Conservation (phyloP, 2,888 invertebrate species). For the Bembecia ichneumoniformis region DNA sequence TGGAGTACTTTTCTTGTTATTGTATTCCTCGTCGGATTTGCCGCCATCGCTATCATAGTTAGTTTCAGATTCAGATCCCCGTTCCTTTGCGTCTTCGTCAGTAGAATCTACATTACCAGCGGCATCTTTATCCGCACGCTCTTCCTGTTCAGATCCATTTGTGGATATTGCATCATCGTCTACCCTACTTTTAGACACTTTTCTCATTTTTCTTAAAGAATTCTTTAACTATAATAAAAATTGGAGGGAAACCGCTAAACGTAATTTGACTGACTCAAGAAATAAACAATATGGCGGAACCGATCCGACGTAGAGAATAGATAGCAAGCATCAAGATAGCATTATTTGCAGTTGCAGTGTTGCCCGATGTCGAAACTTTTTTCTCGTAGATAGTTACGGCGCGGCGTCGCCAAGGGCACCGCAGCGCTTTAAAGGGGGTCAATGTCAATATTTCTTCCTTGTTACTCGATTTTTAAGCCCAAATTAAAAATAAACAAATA, state of each 20-base stretch:
- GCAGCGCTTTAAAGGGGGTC: too few species aligned
- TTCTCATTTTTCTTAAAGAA: slow-evolving; percentile 41
- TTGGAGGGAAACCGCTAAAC: slow-evolving; percentile 6
- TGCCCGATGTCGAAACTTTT: too few species aligned
- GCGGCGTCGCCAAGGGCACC: too few species aligned
- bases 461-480: too few species aligned
- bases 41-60: slow-evolving; percentile 21
- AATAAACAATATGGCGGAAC: too few species aligned
- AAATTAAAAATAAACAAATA: too few species aligned
- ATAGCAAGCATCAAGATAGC: too few species aligned
- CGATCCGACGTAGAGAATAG: too few species aligned
- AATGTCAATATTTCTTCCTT: too few species aligned
- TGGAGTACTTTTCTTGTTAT: slow-evolving; percentile 13
- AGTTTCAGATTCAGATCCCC: slow-evolving; percentile 16
- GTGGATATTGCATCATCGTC: slow-evolving; percentile 63
- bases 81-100: slow-evolving; percentile 9
- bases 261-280: too few species aligned
- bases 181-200: slow-evolving; percentile 55
- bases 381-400: too few species aligned
- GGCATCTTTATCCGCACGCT: slow-evolving; percentile 13
- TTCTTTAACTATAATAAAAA: slow-evolving; percentile 16
- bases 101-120: slow-evolving; percentile 4
- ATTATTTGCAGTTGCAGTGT: too few species aligned
- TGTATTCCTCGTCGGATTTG: slow-evolving; percentile 17
- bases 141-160: slow-evolving; percentile 47